Conservation (phyloP, 2,888 invertebrate genomes). For the Cataglyphis albicans region DNA sequence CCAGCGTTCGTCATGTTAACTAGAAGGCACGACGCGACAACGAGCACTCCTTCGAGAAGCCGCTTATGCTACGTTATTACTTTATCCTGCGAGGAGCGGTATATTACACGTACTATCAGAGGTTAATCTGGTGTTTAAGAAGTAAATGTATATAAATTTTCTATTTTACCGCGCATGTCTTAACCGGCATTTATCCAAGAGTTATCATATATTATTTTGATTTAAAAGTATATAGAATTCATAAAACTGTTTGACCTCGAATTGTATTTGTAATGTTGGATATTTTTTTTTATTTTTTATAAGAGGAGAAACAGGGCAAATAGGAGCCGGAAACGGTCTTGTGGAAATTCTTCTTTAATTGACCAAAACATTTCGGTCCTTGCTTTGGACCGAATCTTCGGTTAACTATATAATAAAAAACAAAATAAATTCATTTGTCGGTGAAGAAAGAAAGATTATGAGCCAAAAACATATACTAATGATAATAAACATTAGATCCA, state of each 20-base stretch:
- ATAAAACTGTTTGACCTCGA: background rate
- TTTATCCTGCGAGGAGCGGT: conserved; percentile 14
- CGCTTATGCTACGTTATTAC: conserved; percentile 35
- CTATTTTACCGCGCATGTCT: background rate
- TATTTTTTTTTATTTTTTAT: background rate
- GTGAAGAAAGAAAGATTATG: too few relatives aligned
- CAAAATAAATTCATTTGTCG: too few relatives aligned
- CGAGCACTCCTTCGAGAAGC: background rate
- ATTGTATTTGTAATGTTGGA: background rate
- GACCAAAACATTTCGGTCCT: too few relatives aligned
- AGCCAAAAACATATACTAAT: too few relatives aligned
- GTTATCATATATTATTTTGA: background rate
- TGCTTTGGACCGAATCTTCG: too few relatives aligned
- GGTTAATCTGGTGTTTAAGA: conserved; percentile 12
- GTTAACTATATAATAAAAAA: too few relatives aligned
- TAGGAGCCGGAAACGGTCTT: too few relatives aligned
- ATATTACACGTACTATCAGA: background rate
- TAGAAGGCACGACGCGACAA: conserved; percentile 40
- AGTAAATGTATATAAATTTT: background rate
- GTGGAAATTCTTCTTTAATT: too few relatives aligned
- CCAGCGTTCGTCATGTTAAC: conserved; percentile 52
- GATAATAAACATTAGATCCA: too few relatives aligned
- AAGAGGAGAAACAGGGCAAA: too few relatives aligned
- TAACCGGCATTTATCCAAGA: background rate
- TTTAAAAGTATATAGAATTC: background rate